These are phyloP conservation scores for Merluccius polli DNA, from an alignment of 2,797 vertebrate species.

Conservation along the genomic window DNA sequence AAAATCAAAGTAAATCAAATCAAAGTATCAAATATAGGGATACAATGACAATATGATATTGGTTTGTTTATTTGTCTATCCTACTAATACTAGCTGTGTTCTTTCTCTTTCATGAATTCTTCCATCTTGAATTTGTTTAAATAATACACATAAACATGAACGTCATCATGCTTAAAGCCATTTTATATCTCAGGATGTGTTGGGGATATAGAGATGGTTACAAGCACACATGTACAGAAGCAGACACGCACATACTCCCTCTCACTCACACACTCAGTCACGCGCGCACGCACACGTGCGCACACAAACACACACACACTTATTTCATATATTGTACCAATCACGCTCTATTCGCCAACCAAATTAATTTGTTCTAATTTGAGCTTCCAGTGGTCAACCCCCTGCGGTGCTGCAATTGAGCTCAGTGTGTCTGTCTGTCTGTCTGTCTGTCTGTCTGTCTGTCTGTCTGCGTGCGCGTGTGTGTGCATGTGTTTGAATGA, in stretches of 20 bases:
- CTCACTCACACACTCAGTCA: not conserved
- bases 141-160: not conserved
- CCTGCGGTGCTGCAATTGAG: constrained; percentile 58
- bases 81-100: not conserved
- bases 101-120: not conserved
- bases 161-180: not conserved
- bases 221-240: not conserved
- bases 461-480: constrained; percentile 16
- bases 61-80: not conserved
- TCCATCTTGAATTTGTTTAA: not conserved
- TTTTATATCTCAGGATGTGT: not conserved
- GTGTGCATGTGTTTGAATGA: constrained; percentile 19
- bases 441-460: not conserved
- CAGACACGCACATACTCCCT: not conserved
- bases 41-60: not conserved
- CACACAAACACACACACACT: not conserved
- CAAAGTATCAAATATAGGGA: not conserved
- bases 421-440: constrained; percentile 8
- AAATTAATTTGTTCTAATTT: constrained; percentile 76
- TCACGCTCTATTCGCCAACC: constrained; percentile 72
- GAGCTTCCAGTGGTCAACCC: constrained; percentile 65
- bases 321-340: constrained; percentile 63
- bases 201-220: not conserved
- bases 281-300: not conserved
- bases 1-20: not conserved